These are phyloP conservation scores for Hyperoplus immaculatus DNA, from an alignment of 2,797 vertebrate genomes.

Conservation along the genomic window DNA sequence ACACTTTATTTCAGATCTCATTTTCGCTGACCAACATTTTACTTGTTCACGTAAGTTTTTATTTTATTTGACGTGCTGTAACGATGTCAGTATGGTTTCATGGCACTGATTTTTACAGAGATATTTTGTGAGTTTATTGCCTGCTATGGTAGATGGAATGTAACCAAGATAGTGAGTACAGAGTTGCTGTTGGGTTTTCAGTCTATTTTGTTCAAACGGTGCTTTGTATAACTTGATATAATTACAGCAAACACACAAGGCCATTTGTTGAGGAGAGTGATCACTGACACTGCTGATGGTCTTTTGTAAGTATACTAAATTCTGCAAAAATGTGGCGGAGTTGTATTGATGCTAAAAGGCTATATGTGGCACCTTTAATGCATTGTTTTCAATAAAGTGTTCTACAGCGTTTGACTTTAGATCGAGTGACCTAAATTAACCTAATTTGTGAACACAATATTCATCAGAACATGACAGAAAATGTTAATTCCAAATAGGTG, in stretches of 20 bases:
- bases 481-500: neutral
- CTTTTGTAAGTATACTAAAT: slow-evolving; percentile 40
- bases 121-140: slow-evolving; percentile 44
- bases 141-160: slow-evolving; percentile 67
- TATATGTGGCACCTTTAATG: slow-evolving; percentile 58
- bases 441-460: neutral
- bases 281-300: slow-evolving; percentile 27
- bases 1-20: neutral
- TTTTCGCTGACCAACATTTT: slow-evolving; percentile 41
- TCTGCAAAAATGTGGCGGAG: slow-evolving; percentile 33
- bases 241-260: slow-evolving; percentile 23
- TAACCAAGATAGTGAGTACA: slow-evolving; percentile 56
- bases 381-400: slow-evolving; percentile 75
- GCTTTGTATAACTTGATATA: slow-evolving; percentile 33
- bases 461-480: neutral
- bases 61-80: slow-evolving; percentile 15
- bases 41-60: slow-evolving; percentile 25
- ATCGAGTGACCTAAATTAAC: neutral
- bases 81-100: slow-evolving; percentile 22
- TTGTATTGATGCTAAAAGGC: slow-evolving; percentile 36
- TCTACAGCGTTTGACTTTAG: slow-evolving; percentile 51
- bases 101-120: slow-evolving; percentile 24
- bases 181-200: slow-evolving; percentile 42
- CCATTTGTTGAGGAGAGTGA: neutral
- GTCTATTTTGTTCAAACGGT: slow-evolving; percentile 58